Evolutionary conservation across 2,888 invertebrate genomes (phyloP), one percentile per base, ranked within the genome.

Genomic region (Camptogramma bilineatum): DNA sequence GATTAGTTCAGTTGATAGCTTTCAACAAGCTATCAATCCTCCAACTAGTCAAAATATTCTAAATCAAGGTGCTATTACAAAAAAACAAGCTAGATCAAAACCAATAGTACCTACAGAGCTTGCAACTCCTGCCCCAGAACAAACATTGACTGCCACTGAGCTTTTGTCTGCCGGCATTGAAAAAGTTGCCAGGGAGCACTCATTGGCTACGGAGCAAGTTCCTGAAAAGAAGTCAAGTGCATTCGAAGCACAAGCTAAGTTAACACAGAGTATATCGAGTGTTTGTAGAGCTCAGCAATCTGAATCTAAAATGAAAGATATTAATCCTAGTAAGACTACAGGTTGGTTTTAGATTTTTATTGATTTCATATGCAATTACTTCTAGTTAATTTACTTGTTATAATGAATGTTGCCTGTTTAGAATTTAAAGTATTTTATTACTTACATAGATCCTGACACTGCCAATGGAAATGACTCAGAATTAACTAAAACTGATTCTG

Each of bases 261-360:
- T 92, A 71, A 88, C 91, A 68, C 90, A 91, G 72, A 89, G 91
- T 73, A 82, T 92, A 82, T 86, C 85, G 71, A 88, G 88, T 79
- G 84, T 87, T 70, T 78, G 85, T 73, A 82, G 88, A 67, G 76
- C 80, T 75, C 77, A 83, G 82, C 89, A 79, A 77, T 81, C 80
- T 84, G 90, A 90, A 63, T 72, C 78, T 76, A 91, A 86, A 75
- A 92, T 92, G 91, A 92, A 90, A 86, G 92, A 92, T 87, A 86
- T 90, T 76, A 90, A 91, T 75, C 82, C 90, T 68, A 90, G 79
- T 84, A 87, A 87, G 71, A 75, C 84, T 68, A 78, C 87, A 85
- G 92, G 92, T 92, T 76, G 72, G 85, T 85, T 59, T 52, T 34
- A 34, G 4, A 21, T 47, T 5, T 47, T 21, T 13, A 42, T 53